Evolutionary conservation across 2,888 invertebrate genomes (phyloP).

Genomic region (Cybosia mesomella): DNA sequence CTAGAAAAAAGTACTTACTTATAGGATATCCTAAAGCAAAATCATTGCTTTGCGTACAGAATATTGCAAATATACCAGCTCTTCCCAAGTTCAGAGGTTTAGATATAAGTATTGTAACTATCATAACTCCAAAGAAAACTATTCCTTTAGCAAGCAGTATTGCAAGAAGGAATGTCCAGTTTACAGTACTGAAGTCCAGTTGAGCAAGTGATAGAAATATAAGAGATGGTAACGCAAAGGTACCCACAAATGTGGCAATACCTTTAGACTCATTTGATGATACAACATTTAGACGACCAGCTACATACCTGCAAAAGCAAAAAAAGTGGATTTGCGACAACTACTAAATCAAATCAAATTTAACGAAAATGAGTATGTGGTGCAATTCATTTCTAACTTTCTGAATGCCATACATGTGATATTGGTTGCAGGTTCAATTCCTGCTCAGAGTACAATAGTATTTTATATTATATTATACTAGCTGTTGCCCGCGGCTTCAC

Average conservation of each 20-base stretch:
- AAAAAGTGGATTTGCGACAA: neutral
- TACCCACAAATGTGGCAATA: constrained; percentile 96
- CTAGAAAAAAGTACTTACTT: constrained; percentile 85
- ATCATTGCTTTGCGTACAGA: constrained; percentile 98
- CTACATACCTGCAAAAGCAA: constrained; percentile 89
- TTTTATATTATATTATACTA: too few species aligned
- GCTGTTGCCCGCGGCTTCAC: too few species aligned
- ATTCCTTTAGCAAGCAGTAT: constrained; percentile 94
- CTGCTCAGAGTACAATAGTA: too few species aligned
- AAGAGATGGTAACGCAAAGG: constrained; percentile 96
- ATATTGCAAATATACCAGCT: constrained; percentile 97
- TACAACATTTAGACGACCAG: constrained; percentile 94
- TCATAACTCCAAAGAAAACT: constrained; percentile 93
- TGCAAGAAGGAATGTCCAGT: constrained; percentile 96
- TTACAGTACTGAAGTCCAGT: constrained; percentile 93
- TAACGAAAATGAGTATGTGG: too few species aligned
- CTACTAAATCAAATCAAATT: too few species aligned
- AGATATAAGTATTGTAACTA: constrained; percentile 92
- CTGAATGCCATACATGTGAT: too few species aligned
- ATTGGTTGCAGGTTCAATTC: too few species aligned
- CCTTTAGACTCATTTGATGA: constrained; percentile 95
- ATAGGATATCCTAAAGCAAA: constrained; percentile 98
- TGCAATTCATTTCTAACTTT: too few species aligned
- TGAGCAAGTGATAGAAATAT: constrained; percentile 96
- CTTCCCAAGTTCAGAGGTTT: constrained; percentile 93